These are phyloP conservation scores for Nebria ingens DNA, from an alignment of 1,140 invertebrate genomes.

Conservation along the genomic window DNA sequence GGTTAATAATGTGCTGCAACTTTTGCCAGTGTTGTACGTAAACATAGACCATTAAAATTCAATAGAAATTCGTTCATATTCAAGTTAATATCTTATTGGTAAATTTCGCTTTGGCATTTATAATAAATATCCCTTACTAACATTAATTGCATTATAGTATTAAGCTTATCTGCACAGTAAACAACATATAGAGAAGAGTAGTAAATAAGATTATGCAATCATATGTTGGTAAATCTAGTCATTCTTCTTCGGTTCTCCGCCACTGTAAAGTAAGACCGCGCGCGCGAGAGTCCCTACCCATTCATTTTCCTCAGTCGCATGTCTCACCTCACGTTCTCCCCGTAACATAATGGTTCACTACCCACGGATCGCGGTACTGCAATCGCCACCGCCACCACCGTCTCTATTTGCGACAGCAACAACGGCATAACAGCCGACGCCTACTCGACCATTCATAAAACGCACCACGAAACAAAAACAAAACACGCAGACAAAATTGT, in stretches of 20 bases:
- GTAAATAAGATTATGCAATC: too few species aligned
- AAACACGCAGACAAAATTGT: background rate
- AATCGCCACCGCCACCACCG: background rate
- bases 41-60: background rate
- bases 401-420: background rate
- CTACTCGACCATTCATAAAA: background rate
- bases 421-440: background rate
- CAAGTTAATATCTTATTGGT: too few species aligned
- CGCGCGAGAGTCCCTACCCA: background rate
- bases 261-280: too few species aligned
- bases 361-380: background rate
- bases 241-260: too few species aligned
- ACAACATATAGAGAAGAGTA: too few species aligned
- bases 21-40: background rate
- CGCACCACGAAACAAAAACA: background rate
- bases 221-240: too few species aligned
- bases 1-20: constrained; percentile 2
- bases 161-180: too few species aligned
- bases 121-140: too few species aligned
- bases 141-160: too few species aligned
- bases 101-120: too few species aligned
- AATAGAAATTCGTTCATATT: too few species aligned
- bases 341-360: background rate
- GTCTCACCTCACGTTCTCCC: background rate
- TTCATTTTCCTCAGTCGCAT: background rate